phyloP scores from a whole-genome alignment of 2,113 vertebrate genomes.

The Oriolus oriolus region DNA sequence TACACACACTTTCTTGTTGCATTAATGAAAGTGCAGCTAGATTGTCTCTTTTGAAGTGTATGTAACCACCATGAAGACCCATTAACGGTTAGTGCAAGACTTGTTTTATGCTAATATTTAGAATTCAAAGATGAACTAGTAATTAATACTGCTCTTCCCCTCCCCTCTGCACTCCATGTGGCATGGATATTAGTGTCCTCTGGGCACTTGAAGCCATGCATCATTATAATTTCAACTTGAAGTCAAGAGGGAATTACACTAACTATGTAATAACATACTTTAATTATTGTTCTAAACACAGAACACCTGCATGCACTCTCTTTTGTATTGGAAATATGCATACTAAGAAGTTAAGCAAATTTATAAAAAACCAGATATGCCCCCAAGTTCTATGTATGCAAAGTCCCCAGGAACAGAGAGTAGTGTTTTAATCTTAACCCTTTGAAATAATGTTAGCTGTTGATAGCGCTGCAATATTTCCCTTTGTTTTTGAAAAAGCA shows the following conservation, averaged over 20 bases:
- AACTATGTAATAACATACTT: slow-evolving; percentile 79
- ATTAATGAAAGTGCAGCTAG: slow-evolving; percentile 22
- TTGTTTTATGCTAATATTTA: slow-evolving; percentile 52
- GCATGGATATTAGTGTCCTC: slow-evolving; percentile 49
- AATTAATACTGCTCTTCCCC: slow-evolving; percentile 45
- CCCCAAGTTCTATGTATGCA: not conserved
- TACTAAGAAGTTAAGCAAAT: not conserved
- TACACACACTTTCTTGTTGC: slow-evolving; percentile 8
- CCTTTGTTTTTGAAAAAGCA: not conserved
- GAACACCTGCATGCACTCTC: slow-evolving; percentile 75
- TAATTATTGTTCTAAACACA: slow-evolving; percentile 74
- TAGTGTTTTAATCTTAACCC: not conserved
- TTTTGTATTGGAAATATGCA: slow-evolving; percentile 33
- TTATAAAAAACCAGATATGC: not conserved
- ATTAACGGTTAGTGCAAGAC: slow-evolving; percentile 1
- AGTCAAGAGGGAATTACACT: slow-evolving; percentile 81
- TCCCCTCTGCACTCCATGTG: not conserved
- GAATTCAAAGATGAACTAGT: slow-evolving; percentile 47
- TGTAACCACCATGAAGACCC: slow-evolving; percentile 6
- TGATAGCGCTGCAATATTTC: not conserved
- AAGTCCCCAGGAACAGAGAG: not conserved
- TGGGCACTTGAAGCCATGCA: slow-evolving; percentile 59
- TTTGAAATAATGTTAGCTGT: not conserved
- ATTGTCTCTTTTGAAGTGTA: slow-evolving; percentile 41
- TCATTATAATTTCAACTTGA: slow-evolving; percentile 84